These are phyloP conservation scores for Stramonita haemastoma DNA, from an alignment of 2,888 invertebrate species.

Conservation along the genomic window DNA sequence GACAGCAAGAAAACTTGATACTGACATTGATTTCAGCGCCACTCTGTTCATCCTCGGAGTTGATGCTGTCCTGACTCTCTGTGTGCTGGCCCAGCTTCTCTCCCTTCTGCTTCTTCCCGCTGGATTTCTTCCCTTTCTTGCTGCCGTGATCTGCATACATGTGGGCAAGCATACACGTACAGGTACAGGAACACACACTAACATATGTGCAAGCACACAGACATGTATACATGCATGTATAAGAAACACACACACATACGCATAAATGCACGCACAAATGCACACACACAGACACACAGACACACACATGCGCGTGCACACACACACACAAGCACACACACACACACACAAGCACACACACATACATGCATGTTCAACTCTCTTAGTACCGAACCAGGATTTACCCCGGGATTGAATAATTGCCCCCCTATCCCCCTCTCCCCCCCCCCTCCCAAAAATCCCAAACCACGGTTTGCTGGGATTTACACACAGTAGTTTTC, in stretches of 20 bases:
- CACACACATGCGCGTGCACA: too few species aligned
- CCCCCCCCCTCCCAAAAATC: too few species aligned
- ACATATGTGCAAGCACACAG: neutral
- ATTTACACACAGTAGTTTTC: too few species aligned
- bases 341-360: too few species aligned
- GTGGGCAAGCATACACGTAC: too few species aligned
- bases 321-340: too few species aligned
- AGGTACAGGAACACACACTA: neutral
- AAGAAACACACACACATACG: neutral
- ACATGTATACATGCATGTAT: neutral
- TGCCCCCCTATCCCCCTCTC: too few species aligned
- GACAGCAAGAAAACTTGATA: neutral
- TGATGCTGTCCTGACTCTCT: constrained; percentile 58
- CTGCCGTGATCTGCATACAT: constrained; percentile 43
- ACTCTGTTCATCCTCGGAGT: constrained; percentile 55
- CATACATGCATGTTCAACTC: too few species aligned
- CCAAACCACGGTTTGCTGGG: too few species aligned
- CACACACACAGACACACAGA: neutral
- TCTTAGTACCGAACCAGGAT: too few species aligned
- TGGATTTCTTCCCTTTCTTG: constrained; percentile 54
- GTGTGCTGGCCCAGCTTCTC: constrained; percentile 51
- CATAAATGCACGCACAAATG: neutral
- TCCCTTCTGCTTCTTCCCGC: constrained; percentile 45
- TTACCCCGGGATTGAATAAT: too few species aligned
- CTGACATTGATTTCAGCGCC: constrained; percentile 34